Evolutionary conservation across 2,888 invertebrate genomes (phyloP), one percentile per base, ranked within the genome.

Genomic region (Amorpha juglandis): DNA sequence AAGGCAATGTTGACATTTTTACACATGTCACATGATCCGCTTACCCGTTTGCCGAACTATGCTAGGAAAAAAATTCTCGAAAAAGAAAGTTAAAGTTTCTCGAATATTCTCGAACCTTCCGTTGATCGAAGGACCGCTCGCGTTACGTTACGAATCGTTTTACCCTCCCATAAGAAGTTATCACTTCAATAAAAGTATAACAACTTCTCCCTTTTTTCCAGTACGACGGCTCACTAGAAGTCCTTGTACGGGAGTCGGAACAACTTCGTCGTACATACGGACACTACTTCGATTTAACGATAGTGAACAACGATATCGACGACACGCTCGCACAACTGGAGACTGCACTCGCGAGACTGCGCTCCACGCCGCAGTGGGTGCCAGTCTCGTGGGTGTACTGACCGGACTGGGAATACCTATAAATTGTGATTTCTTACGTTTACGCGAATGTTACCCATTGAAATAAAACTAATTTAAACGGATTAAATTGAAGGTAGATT

Each of bases 221-320:
- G 99, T 98, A 97, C 84, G 99, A 99, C 90, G 99, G 99, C 67
- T 99, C 99, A 80, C 94, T 99, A 83, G 99, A 99, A 89, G 95
- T 98, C 67, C 94, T 99, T 74, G 98, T 98, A 38, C 98, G 98
- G 80, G 99, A 99, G 90, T 99, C 99, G 63, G 99, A 99, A 79
- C 96, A 98, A 90, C 94, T 99, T 71, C 97, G 98, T 48, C 98
- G 98, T 86, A 98, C 99, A 14, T 99, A 99, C 93, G 99, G 99
- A 55, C 99, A 99, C 91, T 98, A 98, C 93, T 99, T 99, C 94
- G 99, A 99, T 94, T 94, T 99, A 88, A 98, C 97, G 77, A 98
- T 99, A 83, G 97, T 99, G 72, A 99, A 99, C 95, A 99, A 99
- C 94, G 99, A 99, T 93, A 99, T 99, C 72, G 99, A 99, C 89